Evolutionary conservation across 1,140 invertebrate species (phyloP).

Genomic region (Phortica variegata): DNA sequence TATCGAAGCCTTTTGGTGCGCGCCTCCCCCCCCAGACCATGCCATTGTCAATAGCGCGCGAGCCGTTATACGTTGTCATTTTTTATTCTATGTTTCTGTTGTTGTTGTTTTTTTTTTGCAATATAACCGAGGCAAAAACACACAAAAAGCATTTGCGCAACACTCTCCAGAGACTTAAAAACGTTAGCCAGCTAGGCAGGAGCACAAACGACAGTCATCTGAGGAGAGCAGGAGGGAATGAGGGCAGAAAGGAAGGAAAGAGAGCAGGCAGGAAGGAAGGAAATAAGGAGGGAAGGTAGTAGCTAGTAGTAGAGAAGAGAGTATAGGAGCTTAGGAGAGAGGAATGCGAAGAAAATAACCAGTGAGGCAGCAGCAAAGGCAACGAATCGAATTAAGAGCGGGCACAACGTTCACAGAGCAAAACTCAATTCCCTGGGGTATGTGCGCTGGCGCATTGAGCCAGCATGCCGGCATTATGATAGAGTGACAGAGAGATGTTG

Average conservation of each 20-base stretch:
- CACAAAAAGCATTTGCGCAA: constrained; percentile 54
- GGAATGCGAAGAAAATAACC: background rate
- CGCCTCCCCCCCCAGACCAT: background rate
- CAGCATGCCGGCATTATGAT: too few relatives aligned
- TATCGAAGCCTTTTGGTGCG: too few relatives aligned
- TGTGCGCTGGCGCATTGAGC: constrained; percentile 22
- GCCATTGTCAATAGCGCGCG: too few relatives aligned
- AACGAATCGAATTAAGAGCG: constrained; percentile 56
- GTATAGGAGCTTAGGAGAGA: background rate
- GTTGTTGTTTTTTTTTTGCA: constrained; percentile 29
- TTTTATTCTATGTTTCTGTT: constrained; percentile 33
- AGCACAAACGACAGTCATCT: too few relatives aligned
- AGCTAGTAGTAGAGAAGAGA: constrained; percentile 19
- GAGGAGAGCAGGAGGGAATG: background rate
- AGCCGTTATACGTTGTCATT: too few relatives aligned
- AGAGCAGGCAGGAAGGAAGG: constrained; percentile 5
- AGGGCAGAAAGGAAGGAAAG: constrained; percentile 3
- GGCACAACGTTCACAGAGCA: constrained; percentile 26
- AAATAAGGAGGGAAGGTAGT: constrained; percentile 16
- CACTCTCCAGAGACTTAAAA: constrained; percentile 30
- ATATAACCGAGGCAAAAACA: constrained; percentile 53
- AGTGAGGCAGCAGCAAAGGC: constrained; percentile 17
- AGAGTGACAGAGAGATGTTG: too few relatives aligned
- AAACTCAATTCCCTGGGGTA: constrained; percentile 13
- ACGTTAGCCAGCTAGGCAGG: background rate